Base-by-base conservation (phyloP, 2,888 invertebrate genomes). In the Ornithoptera alexandrae region DNA sequence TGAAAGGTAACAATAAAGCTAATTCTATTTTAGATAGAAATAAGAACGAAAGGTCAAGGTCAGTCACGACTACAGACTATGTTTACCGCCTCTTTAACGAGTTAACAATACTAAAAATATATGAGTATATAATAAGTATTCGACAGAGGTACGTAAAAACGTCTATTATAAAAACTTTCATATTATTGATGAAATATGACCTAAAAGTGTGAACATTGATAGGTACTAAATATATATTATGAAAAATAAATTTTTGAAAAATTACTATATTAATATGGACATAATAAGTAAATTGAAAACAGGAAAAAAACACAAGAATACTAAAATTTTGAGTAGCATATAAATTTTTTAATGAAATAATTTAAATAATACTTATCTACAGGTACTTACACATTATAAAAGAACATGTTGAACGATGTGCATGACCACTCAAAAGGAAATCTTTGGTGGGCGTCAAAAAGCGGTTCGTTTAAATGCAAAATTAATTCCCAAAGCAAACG, bases 401-500 rank as follows among this genome's bases (percentile, higher is more conserved):
- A 42, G 64, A 67, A 59, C 64, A 73, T 72, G 76, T 75, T 72
- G 74, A 74, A 62, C 57, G 73, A 68, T 72, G 72, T 72, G 74
- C 71, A 72, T 71, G 72, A 69, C 71, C 69, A 62, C 65, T 62
- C n/a, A 69, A 72, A 75, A 75, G 73, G 75, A 75, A 74, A 72
- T 71, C 70, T 61, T 42, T 42, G 53, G 75, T 75, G 72, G 74
- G 74, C 72, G 74, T 73, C 71, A 72, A 72, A 65, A 72, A 73
- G 71, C 61, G 68, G 69, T 68, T 69, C 68, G 73, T 74, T 70
- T 71, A 74, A 72, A 72, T 74, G 76, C 67, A 74, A 76, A 75
- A 76, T 73, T 72, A 75, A 73, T 69, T 74, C 70, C 22, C 67
- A 73, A 72, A 74, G 72, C 70, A 74, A 73, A 72, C 72, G 71